Evolutionary conservation across 2,797 vertebrate species (phyloP).

Genomic region (Nothura maculosa): DNA sequence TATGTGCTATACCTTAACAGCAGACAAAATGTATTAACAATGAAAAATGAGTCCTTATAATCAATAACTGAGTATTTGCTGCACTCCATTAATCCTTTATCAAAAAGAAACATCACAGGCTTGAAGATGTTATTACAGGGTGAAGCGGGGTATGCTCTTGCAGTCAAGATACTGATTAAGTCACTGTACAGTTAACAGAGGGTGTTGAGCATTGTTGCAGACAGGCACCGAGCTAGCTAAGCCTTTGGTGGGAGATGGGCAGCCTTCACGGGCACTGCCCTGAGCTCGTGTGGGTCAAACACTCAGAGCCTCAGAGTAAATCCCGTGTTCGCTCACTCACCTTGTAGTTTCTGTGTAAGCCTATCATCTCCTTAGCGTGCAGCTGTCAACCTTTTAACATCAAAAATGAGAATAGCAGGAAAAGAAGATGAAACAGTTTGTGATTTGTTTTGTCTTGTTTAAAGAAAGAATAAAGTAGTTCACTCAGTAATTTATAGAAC

Average conservation of each 20-base stretch:
- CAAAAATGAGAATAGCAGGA: neutral
- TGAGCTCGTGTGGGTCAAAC: neutral
- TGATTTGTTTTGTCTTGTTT: neutral
- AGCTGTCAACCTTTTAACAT: neutral
- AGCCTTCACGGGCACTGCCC: neutral
- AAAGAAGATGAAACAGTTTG: neutral
- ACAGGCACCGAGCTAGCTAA: neutral
- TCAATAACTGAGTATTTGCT: conserved; percentile 25
- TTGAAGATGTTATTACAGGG: neutral
- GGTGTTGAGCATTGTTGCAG: neutral
- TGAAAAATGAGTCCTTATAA: conserved; percentile 40
- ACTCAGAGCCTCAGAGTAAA: neutral
- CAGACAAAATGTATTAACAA: neutral
- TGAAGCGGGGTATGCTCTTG: neutral
- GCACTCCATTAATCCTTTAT: conserved; percentile 6
- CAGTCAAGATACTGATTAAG: neutral
- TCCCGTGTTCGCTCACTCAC: neutral
- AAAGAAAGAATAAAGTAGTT: neutral
- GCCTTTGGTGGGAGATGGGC: neutral
- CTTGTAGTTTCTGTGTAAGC: accelerated
- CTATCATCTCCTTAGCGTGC: neutral
- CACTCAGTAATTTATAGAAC: neutral
- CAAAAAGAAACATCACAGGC: neutral
- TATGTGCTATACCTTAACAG: neutral
- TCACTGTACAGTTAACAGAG: neutral